A percentile compares a stretch with the other conserved stretches of the same genome.
Conservation (phyloP, 1,140 invertebrate genomes). For the Ceratosolen solmsi region DNA sequence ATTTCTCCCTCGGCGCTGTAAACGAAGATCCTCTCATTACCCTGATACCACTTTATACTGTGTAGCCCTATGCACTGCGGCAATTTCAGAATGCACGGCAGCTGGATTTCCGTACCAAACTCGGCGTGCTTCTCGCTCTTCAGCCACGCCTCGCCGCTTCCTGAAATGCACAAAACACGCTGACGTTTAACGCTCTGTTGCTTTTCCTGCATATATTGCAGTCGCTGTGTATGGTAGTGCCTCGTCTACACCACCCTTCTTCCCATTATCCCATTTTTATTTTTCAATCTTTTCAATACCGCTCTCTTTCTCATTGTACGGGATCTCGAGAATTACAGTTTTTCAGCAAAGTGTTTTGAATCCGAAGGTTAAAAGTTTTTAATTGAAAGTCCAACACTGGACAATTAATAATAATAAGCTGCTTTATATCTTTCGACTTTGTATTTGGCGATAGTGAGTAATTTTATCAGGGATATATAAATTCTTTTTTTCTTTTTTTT, state of each 20-base stretch:
- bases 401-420: no score
- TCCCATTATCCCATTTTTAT: not conserved
- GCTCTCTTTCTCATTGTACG: no score
- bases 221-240: not conserved
- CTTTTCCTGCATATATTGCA: constrained; percentile 6
- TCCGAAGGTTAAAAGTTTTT: no score
- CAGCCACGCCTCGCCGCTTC: constrained; percentile 69
- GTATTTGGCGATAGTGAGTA: no score
- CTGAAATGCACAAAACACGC: constrained; percentile 63
- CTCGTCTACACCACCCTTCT: not conserved
- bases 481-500: no score
- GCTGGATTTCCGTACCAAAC: constrained; percentile 79
- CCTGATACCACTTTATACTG: constrained; percentile 92
- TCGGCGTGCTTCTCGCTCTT: constrained; percentile 69
- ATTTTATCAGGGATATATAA: no score
- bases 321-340: no score
- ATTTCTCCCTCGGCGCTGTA: constrained; percentile 85
- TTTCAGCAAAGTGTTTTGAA: no score
- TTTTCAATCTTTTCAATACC: not conserved
- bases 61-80: constrained; percentile 86
- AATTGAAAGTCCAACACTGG: no score
- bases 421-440: no score
- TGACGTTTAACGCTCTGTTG: constrained; percentile 50
- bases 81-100: constrained; percentile 85
- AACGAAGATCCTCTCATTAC: constrained; percentile 85